Conservation (phyloP, 2,797 vertebrate genomes). For the Sylvilagus floridanus region DNA sequence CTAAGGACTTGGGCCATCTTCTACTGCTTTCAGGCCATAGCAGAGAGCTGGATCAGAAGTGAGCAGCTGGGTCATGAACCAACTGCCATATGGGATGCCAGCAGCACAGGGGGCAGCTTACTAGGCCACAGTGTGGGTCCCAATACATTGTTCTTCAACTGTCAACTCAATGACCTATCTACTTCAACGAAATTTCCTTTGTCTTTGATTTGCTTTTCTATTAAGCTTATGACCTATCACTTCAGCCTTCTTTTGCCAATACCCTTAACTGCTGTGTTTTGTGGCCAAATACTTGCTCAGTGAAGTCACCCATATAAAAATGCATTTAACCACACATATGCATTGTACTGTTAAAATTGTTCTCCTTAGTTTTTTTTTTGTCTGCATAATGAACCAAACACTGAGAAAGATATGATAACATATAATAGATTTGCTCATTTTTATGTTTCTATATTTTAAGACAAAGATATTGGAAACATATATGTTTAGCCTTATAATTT, state of each 20-base stretch:
- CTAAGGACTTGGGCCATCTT: too few relatives aligned
- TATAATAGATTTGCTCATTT: background rate
- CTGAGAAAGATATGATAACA: background rate
- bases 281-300: background rate
- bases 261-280: background rate
- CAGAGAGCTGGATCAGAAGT: too few relatives aligned
- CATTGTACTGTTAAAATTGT: background rate
- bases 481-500: background rate
- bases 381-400: background rate
- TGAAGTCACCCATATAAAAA: background rate
- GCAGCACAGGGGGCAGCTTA: too few relatives aligned
- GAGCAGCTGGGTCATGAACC: too few relatives aligned
- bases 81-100: too few relatives aligned
- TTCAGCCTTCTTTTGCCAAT: background rate
- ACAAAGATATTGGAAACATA: background rate
- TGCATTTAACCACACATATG: background rate
- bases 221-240: constrained; percentile 14
- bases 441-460: background rate
- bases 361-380: background rate
- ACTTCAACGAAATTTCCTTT: constrained; percentile 10
- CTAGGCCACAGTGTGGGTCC: background rate
- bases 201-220: constrained; percentile 26
- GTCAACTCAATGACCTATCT: background rate
- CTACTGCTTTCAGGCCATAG: too few relatives aligned
- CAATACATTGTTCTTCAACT: background rate